Base-by-base conservation (phyloP, 2,888 invertebrate species). In the Podotricha telesiphe region DNA sequence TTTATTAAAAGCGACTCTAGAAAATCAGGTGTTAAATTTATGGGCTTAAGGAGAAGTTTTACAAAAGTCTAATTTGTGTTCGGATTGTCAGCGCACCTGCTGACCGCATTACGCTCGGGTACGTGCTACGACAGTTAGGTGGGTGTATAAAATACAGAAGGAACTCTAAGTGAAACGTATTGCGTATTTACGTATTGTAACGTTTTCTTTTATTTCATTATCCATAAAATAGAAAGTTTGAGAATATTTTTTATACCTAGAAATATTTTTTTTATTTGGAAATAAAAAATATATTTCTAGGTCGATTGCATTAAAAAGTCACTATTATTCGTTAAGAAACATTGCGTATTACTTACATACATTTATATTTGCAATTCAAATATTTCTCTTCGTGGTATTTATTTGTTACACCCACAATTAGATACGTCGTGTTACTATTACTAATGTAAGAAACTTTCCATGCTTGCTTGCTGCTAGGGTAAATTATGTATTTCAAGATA, bases 41-140 rank as follows among this genome's bases (percentile, higher is more conserved):
- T 50, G 55, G 45, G 64, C 37, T 65, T 68, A 56, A 77, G 79
- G 78, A 80, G 78, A 81, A 82, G 79, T 88, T 89, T 88, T 89
- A 89, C 89, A 87, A 87, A 87, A 89, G 87, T 85, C 85, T 83
- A 80, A 82, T 83, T 81, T 84, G 84, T 84, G 85, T 83, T 83
- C 79, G 81, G 80, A 85, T 86, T 83, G 86, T 82, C 84, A 81
- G 80, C 79, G 77, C 89, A 90, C 91, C 89, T 89, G 89, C 77
- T 79, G 80, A 80, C 86, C 86, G 87, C 86, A 81, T 88, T 86
- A 91, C 86, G 83, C 77, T 83, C 84, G 86, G 86, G 78, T 79
- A 79, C 77, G 78, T 76, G 77, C 73, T 78, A 75, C 74, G 74
- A 74, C 77, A 80, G 82, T 82, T 82, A 83, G 81, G 80, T 73